phyloP scores from a whole-genome alignment of 2,113 vertebrate genomes.

The Alethe castanea region DNA sequence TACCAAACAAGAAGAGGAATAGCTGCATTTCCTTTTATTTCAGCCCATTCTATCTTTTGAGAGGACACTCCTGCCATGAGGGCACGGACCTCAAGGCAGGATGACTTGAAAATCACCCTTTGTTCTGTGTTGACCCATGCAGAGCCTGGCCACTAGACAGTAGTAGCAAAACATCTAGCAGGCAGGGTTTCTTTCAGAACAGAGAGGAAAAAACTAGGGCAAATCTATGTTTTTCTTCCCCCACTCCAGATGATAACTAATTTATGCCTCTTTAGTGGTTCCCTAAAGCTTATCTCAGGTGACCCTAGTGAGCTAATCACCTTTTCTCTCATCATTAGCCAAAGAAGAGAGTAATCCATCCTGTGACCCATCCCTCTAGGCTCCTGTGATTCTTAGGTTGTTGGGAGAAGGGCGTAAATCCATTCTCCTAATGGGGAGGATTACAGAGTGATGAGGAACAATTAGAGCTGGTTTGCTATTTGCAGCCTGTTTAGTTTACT shows the following conservation, averaged over 20 bases:
- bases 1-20: not conserved
- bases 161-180: not conserved
- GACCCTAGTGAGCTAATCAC: slow-evolving; percentile 7
- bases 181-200: not conserved
- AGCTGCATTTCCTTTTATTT: not conserved
- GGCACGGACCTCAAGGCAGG: not conserved
- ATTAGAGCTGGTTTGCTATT: not conserved
- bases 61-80: not conserved
- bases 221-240: not conserved
- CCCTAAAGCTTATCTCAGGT: not conserved
- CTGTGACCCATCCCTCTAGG: not conserved
- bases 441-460: not conserved
- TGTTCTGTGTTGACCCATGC: not conserved
- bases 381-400: not conserved
- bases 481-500: not conserved
- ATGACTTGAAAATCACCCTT: not conserved
- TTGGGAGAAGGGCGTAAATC: not conserved
- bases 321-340: slow-evolving; percentile 15
- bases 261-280: not conserved
- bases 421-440: not conserved
- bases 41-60: not conserved
- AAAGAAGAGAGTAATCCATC: not conserved
- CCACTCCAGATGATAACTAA: not conserved
- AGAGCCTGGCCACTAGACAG: not conserved
- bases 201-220: not conserved